A percentile compares a stretch with the other conserved stretches of the same genome.
These are phyloP conservation scores for Dasypus novemcinctus DNA, from an alignment of 2,113 vertebrate genomes.

Conservation along the genomic window DNA sequence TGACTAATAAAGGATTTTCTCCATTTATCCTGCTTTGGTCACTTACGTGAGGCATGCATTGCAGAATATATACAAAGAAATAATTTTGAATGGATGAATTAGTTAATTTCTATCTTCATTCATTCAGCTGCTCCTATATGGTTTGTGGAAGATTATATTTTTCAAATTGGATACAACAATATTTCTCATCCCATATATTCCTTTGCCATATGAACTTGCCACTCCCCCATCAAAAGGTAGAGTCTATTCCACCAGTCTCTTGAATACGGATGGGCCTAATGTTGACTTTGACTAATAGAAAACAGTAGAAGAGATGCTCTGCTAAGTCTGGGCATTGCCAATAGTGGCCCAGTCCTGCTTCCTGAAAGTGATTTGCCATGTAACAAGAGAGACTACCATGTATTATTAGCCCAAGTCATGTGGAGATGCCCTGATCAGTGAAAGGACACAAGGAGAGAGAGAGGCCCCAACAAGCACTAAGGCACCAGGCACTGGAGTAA, in stretches of 20 bases:
- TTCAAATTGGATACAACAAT: neutral
- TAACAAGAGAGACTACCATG: neutral
- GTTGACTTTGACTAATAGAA: neutral
- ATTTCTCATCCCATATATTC: neutral
- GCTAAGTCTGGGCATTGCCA: neutral
- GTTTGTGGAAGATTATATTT: neutral
- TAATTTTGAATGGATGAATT: neutral
- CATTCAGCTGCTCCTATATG: neutral
- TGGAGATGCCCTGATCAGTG: neutral
- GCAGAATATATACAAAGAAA: neutral
- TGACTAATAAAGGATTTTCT: neutral
- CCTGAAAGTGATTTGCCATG: neutral
- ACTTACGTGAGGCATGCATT: neutral
- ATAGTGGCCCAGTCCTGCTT: neutral
- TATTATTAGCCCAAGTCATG: neutral
- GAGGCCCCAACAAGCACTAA: neutral
- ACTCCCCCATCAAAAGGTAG: neutral
- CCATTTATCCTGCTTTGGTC: neutral
- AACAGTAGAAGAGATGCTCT: neutral
- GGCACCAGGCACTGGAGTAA: neutral
- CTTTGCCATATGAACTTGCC: neutral
- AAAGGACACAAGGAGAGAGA: neutral
- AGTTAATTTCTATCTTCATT: neutral
- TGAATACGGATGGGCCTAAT: neutral
- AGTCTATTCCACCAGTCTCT: neutral